These are phyloP conservation scores for Carterocephalus palaemon DNA, from an alignment of 2,888 invertebrate genomes.

Conservation along the genomic window DNA sequence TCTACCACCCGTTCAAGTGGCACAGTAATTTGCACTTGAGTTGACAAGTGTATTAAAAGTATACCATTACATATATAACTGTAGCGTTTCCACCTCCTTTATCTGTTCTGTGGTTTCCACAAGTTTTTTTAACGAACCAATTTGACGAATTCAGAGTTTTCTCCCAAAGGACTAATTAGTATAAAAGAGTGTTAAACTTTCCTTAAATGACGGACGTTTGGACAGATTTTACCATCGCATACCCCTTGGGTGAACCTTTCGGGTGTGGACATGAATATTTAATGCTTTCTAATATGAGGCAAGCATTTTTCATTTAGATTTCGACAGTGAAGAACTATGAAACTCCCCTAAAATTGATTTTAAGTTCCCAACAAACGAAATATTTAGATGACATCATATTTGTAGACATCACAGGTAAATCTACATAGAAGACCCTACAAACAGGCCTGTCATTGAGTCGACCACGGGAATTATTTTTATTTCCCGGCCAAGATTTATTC, in stretches of 20 bases:
- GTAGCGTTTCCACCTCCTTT: too few relatives aligned
- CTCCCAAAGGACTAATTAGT: constrained; percentile 63
- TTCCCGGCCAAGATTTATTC: constrained; percentile 72
- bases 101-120: constrained; percentile 44
- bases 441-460: constrained; percentile 51
- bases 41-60: too few relatives aligned
- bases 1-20: too few relatives aligned
- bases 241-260: constrained; percentile 28
- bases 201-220: constrained; percentile 55
- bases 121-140: constrained; percentile 39
- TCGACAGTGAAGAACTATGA: constrained; percentile 26
- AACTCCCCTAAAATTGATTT: too few relatives aligned
- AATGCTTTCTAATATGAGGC: constrained; percentile 33
- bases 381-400: too few relatives aligned
- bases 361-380: too few relatives aligned
- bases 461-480: constrained; percentile 70
- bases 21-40: too few relatives aligned
- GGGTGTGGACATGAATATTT: constrained; percentile 46
- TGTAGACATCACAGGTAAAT: too few relatives aligned
- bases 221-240: constrained; percentile 31
- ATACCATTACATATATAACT: too few relatives aligned
- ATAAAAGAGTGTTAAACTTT: constrained; percentile 72
- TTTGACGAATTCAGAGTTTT: constrained; percentile 47
- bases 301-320: constrained; percentile 24
- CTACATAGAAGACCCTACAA: too few relatives aligned